Base-by-base conservation (phyloP, 2,113 vertebrate genomes). In the Numenius arquata region DNA sequence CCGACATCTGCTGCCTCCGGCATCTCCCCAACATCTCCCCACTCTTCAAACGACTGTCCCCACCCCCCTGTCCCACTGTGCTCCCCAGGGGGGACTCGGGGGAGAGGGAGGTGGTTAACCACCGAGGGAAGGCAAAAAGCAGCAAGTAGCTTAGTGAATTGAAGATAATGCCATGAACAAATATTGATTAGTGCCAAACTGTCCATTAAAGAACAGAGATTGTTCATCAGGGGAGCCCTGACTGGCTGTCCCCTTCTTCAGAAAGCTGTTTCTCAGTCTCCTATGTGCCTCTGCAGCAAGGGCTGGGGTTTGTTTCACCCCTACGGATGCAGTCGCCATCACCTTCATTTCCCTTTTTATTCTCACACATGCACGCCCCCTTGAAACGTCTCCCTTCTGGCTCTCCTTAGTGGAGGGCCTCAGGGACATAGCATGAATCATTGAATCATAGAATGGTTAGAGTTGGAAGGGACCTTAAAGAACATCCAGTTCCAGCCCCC, bases 1-100 rank as follows among this genome's bases (percentile, higher is more conserved):
- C 43, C 38, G 97, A 98, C 98, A 99, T 99, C 99, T 99, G 98
- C 97, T 96, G 96, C 97, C 97, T 98, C 97, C 70, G 47, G 85
- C 90, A 96, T 96, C 96, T 96, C 96, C 96, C 98, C 89, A 23
- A 91, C 85, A 96, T 97, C 96, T 96, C 97, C 97, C 98, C 76
- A 90, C 95, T 97, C 93, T 97, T 94, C 72, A 87, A 66, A 68
- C 12, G n/a, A 47, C 75, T 67, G 19, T 71, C 41, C 77, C 66
- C 78, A 55, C 13, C 48, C 86, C 58, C 45, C 84, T 55, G 43
- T 88, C 77, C 83, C 13, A 9, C 88, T 94, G 82, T 4, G 12
- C 43, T 67, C 50, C 61, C 45, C 3, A 23, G 47, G 5, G 41
- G 43, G 52, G 29, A 53, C 40, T 41, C 4, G 4, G 32, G 26